Base-by-base conservation (phyloP, 2,888 invertebrate species). In the Oconnorella tubifera region DNA sequence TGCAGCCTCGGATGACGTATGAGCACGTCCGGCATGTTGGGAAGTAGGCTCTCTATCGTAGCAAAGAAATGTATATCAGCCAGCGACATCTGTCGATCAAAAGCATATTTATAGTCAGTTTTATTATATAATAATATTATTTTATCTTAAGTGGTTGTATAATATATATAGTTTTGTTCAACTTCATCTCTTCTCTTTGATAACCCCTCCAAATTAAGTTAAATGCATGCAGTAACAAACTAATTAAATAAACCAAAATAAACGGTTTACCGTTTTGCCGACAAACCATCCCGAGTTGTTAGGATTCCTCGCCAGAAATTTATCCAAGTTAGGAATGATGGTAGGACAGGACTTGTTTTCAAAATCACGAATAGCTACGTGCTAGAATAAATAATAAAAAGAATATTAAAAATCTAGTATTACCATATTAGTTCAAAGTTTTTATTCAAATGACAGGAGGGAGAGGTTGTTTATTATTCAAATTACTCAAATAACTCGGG, bases 51-150 rank as follows among this genome's bases (percentile, higher is more conserved):
- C 33, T 61, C 61, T 23, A 65, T 27, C 27, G 53, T 33, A 14
- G 49, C 28, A 32, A 40, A 61, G 61, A 65, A 62, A 29, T 61
- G 61, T 32, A 65, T 53, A 29, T 65, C 65, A 19, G 65, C 65
- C 49, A 62, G 57, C 28, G 61, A 40, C 33, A 62, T 14, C 65
- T 65, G 48, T 25, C 53, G 27, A 55, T 14, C 23, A 53, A 4
- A 56, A 14, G 6, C 6, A 56, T 10, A 56, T 10, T 19, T 14
- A 29, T 29, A 27, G 23, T 29, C 6, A 56, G 32, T 56, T 56
- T 6, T 29, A 10, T 29, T 56, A 29, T 29, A 14, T 31, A 31
- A 56, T 14, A 28, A 6, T 29, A 56, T 19, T 4, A 29, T 10
- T n/a, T n/a, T n/a, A n/a, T n/a, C n/a, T n/a, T 19, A 53, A 19